phyloP scores from a whole-genome alignment of 1,140 invertebrate species.

The Apis laboriosa region DNA sequence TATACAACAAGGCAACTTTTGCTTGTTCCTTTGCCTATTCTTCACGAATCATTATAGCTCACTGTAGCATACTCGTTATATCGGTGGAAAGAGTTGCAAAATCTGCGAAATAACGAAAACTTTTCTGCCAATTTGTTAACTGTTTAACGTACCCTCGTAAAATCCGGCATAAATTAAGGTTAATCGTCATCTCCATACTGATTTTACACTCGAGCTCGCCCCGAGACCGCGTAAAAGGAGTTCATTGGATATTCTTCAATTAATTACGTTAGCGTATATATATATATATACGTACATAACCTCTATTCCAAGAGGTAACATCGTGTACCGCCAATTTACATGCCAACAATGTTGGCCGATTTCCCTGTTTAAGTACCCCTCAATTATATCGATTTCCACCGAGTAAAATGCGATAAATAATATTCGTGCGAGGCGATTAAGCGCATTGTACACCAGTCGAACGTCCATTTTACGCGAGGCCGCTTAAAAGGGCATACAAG shows the following conservation, averaged over 20 bases:
- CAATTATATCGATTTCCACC: not conserved
- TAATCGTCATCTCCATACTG: constrained; percentile 36
- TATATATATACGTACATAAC: no score
- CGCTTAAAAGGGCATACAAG: constrained; percentile 56
- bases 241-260: constrained; percentile 41
- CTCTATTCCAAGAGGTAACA: no score
- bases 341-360: constrained; percentile 6
- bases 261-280: constrained; percentile 15
- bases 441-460: constrained; percentile 10
- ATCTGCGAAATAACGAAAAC: constrained; percentile 27
- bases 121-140: constrained; percentile 46
- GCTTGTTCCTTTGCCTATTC: not conserved
- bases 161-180: constrained; percentile 38
- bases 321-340: no score
- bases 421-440: constrained; percentile 16
- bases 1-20: not conserved
- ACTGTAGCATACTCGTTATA: not conserved
- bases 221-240: not conserved
- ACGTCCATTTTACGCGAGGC: constrained; percentile 40
- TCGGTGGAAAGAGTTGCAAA: not conserved
- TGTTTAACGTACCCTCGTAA: constrained; percentile 37
- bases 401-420: constrained; percentile 5
- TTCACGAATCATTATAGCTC: not conserved
- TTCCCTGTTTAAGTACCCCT: not conserved
- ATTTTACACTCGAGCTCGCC: constrained; percentile 33